These are phyloP conservation scores for Myodes glareolus DNA, from an alignment of 2,113 vertebrate genomes.

Conservation along the genomic window DNA sequence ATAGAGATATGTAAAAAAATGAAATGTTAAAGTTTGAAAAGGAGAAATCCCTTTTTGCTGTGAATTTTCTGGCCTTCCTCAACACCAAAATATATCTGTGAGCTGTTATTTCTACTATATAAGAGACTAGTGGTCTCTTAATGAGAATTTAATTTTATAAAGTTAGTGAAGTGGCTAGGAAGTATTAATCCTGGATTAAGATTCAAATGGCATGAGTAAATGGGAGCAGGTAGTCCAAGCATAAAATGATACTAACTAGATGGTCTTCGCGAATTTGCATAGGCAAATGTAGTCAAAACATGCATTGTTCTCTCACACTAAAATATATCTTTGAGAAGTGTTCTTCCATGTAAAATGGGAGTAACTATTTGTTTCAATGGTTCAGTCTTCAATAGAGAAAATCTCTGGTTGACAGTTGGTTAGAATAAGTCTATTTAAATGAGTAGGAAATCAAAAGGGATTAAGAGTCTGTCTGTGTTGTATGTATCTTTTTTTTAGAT, in stretches of 20 bases:
- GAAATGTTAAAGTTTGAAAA: not conserved
- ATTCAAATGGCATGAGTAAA: not conserved
- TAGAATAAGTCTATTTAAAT: not conserved
- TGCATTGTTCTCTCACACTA: not conserved
- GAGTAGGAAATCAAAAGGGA: not conserved
- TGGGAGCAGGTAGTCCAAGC: not conserved
- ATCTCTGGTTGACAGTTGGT: not conserved
- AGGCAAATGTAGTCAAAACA: not conserved
- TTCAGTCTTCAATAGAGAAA: not conserved
- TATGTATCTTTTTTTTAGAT: constrained; percentile 12
- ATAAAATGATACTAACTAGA: not conserved
- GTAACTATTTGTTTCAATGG: not conserved
- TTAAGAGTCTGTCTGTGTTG: not conserved
- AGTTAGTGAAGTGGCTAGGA: not conserved
- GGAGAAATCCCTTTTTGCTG: not conserved
- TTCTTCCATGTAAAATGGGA: not conserved
- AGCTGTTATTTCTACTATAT: not conserved
- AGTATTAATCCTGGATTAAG: not conserved
- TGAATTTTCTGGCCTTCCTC: not conserved
- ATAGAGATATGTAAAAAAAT: constrained; percentile 26
- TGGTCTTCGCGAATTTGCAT: not conserved
- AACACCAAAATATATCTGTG: not conserved
- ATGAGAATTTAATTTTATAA: not conserved
- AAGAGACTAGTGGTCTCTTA: not conserved
- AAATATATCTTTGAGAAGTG: not conserved